Percentiles rank a stretch among this genome's conserved stretches.
These are phyloP conservation scores for Macrophya annulata DNA, from an alignment of 2,888 invertebrate species.

Conservation along the genomic window DNA sequence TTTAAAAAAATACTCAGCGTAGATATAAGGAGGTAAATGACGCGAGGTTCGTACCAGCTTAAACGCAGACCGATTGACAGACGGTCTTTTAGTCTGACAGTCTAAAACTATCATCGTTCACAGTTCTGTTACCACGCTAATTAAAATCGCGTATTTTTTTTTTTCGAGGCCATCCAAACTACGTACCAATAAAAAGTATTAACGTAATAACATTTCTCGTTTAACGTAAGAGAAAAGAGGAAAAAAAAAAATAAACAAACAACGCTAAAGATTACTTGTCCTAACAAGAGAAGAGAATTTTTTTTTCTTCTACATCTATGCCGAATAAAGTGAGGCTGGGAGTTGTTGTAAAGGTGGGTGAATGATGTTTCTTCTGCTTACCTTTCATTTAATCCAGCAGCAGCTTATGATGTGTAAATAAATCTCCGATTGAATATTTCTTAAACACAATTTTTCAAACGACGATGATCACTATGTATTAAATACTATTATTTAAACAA, in stretches of 20 bases:
- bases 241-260: background rate
- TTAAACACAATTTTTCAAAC: background rate
- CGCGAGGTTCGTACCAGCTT: background rate
- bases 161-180: conserved; percentile 54
- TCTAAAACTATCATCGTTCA: background rate
- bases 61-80: background rate
- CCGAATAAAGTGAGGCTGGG: conserved; percentile 18
- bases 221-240: background rate
- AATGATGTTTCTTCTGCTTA: conserved; percentile 22
- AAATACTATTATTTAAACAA: conserved; percentile 12
- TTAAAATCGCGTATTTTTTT: conserved; percentile 60
- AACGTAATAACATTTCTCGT: background rate
- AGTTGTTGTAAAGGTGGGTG: background rate
- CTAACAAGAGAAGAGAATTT: background rate
- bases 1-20: background rate
- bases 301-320: background rate
- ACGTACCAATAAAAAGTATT: background rate
- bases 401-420: background rate
- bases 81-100: conserved; percentile 28
- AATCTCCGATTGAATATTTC: background rate
- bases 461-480: background rate
- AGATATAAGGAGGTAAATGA: background rate
- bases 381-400: conserved; percentile 52
- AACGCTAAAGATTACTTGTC: background rate
- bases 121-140: conserved; percentile 64